Percentiles rank a stretch among this genome's conserved stretches.
phyloP scores from a whole-genome alignment of 1,140 invertebrate genomes.

The Dinoponera quadriceps region DNA sequence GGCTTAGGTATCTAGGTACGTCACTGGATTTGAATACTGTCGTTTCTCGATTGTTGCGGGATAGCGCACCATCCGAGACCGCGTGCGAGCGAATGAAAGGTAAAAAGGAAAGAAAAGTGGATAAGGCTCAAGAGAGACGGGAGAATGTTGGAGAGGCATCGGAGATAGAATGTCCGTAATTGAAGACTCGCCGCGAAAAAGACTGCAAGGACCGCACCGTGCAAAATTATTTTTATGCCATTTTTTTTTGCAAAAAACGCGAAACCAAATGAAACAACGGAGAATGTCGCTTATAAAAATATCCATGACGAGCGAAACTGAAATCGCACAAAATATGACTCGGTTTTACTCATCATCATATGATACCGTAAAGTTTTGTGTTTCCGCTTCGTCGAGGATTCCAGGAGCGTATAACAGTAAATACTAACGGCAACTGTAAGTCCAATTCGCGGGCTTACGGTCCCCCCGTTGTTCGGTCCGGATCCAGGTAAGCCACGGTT shows the following conservation, averaged over 20 bases:
- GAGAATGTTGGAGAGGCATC: not conserved
- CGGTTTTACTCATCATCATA: not conserved
- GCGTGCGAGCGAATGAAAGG: slow-evolving; percentile 21
- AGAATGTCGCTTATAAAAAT: not conserved
- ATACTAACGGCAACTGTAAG: not conserved
- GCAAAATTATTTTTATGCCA: not conserved
- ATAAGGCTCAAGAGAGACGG: slow-evolving; percentile 19
- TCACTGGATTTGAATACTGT: slow-evolving; percentile 76
- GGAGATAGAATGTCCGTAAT: slow-evolving; percentile 19
- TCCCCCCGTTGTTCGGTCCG: not conserved
- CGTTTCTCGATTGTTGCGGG: slow-evolving; percentile 72
- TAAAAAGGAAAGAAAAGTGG: slow-evolving; percentile 9
- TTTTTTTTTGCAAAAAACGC: not conserved
- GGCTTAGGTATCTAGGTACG: slow-evolving; percentile 69
- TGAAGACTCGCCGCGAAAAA: not conserved
- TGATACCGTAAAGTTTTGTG: not conserved
- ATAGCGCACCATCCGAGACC: slow-evolving; percentile 65
- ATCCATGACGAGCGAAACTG: slow-evolving; percentile 3
- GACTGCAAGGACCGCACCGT: not conserved
- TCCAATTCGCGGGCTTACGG: slow-evolving; percentile 2
- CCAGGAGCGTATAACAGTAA: not conserved
- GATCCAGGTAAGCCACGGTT: slow-evolving; percentile 50
- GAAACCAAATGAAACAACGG: not conserved
- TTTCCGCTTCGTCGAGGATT: slow-evolving; percentile 3
- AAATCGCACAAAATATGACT: not conserved